Conservation (phyloP, 2,888 invertebrate species). For the Ferdinandea cuprea region DNA sequence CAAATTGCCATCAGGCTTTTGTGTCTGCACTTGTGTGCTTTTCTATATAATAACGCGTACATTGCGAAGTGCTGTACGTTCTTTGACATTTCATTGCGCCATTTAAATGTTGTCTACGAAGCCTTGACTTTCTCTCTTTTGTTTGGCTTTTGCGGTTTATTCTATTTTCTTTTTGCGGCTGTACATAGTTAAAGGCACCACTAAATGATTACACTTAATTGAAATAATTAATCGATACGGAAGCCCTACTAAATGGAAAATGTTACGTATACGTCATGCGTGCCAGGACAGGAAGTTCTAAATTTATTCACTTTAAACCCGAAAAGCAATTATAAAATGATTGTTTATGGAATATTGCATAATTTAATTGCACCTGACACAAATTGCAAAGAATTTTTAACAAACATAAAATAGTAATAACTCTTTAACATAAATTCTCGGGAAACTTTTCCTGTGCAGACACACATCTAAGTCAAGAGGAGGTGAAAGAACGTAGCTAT, state of each 20-base stretch:
- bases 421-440: too few relatives aligned
- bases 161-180: conserved; percentile 29
- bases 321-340: not conserved
- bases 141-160: conserved; percentile 32
- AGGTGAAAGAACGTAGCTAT: not conserved
- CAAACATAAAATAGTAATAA: too few relatives aligned
- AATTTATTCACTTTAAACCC: not conserved
- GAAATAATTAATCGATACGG: conserved; percentile 41
- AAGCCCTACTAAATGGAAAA: not conserved
- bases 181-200: conserved; percentile 15
- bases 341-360: not conserved
- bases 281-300: too few relatives aligned
- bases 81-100: conserved; percentile 43
- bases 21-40: conserved; percentile 24
- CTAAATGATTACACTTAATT: conserved; percentile 64
- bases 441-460: not conserved
- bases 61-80: not conserved
- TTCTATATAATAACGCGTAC: conserved; percentile 5
- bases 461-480: not conserved
- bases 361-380: not conserved
- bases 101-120: conserved; percentile 33
- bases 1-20: conserved; percentile 60
- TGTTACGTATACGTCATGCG: conserved; percentile 6
- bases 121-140: conserved; percentile 11
- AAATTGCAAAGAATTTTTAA: not conserved